Evolutionary conservation across 2,113 vertebrate species (phyloP).

Genomic region (Chaenocephalus aceratus): DNA sequence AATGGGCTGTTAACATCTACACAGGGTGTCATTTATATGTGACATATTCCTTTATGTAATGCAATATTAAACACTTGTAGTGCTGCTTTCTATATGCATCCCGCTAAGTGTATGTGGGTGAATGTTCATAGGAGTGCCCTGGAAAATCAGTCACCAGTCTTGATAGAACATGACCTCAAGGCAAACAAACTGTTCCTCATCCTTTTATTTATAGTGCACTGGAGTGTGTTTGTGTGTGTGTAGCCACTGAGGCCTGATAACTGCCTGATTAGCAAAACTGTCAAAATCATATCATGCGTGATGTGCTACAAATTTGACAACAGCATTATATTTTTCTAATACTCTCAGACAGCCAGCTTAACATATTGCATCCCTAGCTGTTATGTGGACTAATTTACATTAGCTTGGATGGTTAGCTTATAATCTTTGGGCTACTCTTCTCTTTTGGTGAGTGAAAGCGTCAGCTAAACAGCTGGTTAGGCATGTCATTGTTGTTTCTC

Average conservation of each 20-base stretch:
- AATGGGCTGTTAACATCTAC: no score
- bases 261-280: slow-evolving; percentile 41
- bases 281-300: slow-evolving; percentile 19
- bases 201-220: not conserved
- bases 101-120: not conserved
- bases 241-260: slow-evolving; percentile 26
- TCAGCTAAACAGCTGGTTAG: slow-evolving; percentile 2
- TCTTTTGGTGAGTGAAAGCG: slow-evolving; percentile 8
- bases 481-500: not conserved
- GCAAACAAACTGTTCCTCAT: slow-evolving; percentile 1
- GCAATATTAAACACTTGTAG: not conserved
- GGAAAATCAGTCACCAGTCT: slow-evolving; percentile 32
- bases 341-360: slow-evolving; percentile 25
- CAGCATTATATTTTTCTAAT: slow-evolving; percentile 23
- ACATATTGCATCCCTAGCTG: not conserved
- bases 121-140: not conserved
- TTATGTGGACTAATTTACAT: not conserved
- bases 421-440: not conserved
- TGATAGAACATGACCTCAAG: slow-evolving; percentile 33
- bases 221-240: slow-evolving; percentile 29
- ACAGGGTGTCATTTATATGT: no score
- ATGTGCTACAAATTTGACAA: slow-evolving; percentile 20
- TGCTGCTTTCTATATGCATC: not conserved
- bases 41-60: not conserved
- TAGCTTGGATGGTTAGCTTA: not conserved